phyloP scores from a whole-genome alignment of 2,113 vertebrate species.

The Pagrus major region DNA sequence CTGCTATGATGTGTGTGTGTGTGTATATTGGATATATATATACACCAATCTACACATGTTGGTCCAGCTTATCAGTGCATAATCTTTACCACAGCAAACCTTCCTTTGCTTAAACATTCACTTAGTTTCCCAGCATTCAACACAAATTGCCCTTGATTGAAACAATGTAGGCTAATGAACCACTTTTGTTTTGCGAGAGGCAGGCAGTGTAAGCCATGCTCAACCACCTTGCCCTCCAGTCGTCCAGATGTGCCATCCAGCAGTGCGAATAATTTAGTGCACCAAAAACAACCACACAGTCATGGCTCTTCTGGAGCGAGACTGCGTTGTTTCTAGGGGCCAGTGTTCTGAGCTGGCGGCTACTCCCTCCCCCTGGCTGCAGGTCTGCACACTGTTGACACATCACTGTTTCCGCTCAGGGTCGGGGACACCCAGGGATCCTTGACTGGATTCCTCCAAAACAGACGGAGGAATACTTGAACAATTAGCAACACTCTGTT shows the following conservation, averaged over 20 bases:
- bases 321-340: slow-evolving; percentile 22
- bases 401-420: slow-evolving; percentile 78
- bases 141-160: slow-evolving; percentile 74
- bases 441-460: slow-evolving; percentile 11
- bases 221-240: slow-evolving; percentile 67
- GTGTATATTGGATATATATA: background rate
- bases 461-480: slow-evolving; percentile 1
- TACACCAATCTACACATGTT: background rate
- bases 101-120: slow-evolving; percentile 52
- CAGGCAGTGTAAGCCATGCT: slow-evolving; percentile 50
- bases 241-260: slow-evolving; percentile 78
- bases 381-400: slow-evolving; percentile 82
- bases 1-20: background rate
- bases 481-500: slow-evolving; percentile 44
- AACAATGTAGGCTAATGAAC: slow-evolving; percentile 75
- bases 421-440: slow-evolving; percentile 19
- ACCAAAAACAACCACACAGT: slow-evolving; percentile 46
- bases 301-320: slow-evolving; percentile 31
- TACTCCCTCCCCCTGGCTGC: slow-evolving; percentile 19
- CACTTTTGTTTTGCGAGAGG: slow-evolving; percentile 63
- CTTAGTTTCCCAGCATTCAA: slow-evolving; percentile 61
- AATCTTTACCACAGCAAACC: slow-evolving; percentile 58
- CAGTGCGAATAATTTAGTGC: slow-evolving; percentile 60
- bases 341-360: slow-evolving; percentile 30
- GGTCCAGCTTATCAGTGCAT: slow-evolving; percentile 43